Percentiles rank a stretch among this genome's conserved stretches.
Evolutionary conservation across 2,797 vertebrate genomes (phyloP).

Genomic region (Sibirionetta formosa): DNA sequence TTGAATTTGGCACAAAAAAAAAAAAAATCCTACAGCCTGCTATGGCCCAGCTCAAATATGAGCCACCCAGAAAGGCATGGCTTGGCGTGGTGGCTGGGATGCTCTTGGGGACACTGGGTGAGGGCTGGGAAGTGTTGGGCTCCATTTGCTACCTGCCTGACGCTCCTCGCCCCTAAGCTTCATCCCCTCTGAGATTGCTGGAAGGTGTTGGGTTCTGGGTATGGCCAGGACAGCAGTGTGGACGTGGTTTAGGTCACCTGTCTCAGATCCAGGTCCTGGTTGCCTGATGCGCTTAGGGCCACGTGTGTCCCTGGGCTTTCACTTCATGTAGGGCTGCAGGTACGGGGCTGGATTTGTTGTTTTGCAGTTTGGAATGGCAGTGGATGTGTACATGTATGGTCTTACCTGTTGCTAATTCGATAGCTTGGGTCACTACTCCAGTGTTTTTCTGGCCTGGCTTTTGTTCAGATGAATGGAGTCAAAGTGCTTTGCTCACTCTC

Average conservation of each 20-base stretch:
- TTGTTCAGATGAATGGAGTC: neutral
- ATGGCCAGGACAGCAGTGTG: fast-evolving
- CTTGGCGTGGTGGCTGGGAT: neutral
- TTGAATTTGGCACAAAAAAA: neutral
- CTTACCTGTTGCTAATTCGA: fast-evolving
- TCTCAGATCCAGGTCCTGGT: neutral
- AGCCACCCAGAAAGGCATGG: neutral
- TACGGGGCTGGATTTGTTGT: neutral
- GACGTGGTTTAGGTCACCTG: neutral
- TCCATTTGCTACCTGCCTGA: fast-evolving
- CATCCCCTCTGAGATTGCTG: neutral
- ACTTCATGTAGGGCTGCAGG: neutral
- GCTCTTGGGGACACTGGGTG: fast-evolving
- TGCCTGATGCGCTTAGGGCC: fast-evolving
- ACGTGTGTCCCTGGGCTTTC: fast-evolving
- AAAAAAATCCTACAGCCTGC: neutral
- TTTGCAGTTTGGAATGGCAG: fast-evolving
- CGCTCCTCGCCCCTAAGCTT: neutral
- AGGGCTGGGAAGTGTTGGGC: neutral
- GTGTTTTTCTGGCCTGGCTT: neutral
- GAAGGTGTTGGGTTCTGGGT: neutral
- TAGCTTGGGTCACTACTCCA: neutral
- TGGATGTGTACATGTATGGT: neutral
- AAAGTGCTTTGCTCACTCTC: neutral
- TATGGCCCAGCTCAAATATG: fast-evolving